phyloP scores from a whole-genome alignment of 2,113 vertebrate species.

The Pomatorhinus ruficollis region DNA sequence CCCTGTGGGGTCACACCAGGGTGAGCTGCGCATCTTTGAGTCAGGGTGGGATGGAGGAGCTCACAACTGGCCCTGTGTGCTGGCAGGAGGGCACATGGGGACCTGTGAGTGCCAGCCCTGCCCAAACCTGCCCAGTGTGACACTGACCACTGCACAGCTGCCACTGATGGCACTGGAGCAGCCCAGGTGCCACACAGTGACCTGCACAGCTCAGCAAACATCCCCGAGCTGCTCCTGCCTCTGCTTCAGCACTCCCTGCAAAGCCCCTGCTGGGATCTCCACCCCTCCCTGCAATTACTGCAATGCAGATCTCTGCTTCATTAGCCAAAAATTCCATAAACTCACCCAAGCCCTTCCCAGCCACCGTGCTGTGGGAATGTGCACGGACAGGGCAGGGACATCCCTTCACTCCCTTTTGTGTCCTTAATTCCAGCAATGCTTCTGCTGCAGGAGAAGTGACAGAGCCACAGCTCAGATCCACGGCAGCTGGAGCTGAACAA shows the following conservation, averaged over 20 bases:
- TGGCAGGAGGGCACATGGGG: accelerated
- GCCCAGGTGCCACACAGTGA: not conserved
- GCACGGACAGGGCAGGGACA: accelerated
- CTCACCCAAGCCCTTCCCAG: not conserved
- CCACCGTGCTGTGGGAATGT: accelerated
- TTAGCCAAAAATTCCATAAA: not conserved
- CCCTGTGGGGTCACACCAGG: accelerated
- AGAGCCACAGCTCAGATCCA: not conserved
- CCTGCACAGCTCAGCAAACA: accelerated
- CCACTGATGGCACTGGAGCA: not conserved
- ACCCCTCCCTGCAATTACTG: not conserved
- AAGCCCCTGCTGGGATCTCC: not conserved
- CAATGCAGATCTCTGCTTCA: not conserved
- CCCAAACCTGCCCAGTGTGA: accelerated
- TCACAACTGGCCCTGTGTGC: not conserved
- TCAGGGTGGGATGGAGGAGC: not conserved
- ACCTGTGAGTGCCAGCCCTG: not conserved
- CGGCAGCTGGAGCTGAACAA: not conserved
- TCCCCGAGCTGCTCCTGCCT: not conserved
- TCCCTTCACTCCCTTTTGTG: accelerated
- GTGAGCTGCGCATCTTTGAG: not conserved
- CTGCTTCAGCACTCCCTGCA: not conserved
- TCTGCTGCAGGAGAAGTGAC: not conserved
- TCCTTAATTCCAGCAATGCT: not conserved
- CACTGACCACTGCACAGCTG: accelerated